Conservation (phyloP, 2,888 invertebrate genomes). For the Augochlorella aurata region DNA sequence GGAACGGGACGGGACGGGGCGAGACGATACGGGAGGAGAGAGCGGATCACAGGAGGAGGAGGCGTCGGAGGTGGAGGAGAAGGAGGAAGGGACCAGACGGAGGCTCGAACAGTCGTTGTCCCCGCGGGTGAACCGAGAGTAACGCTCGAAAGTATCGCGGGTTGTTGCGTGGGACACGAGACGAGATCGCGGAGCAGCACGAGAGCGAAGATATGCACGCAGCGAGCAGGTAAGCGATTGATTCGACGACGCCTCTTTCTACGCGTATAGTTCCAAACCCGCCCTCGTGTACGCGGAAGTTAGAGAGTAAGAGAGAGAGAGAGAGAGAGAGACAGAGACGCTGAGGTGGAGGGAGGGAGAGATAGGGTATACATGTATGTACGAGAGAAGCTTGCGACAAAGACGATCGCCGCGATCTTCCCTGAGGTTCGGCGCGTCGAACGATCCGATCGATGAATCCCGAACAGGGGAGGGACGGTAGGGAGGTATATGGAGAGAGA, state of each 20-base stretch:
- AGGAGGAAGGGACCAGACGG: conserved; percentile 4
- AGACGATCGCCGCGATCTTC: conserved; percentile 12
- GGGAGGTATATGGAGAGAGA: neutral
- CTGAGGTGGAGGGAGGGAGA: neutral
- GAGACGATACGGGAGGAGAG: conserved; percentile 3
- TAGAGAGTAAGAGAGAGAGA: neutral
- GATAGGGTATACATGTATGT: neutral
- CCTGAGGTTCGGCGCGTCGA: neutral
- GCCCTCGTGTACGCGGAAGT: conserved; percentile 13
- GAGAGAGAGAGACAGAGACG: neutral
- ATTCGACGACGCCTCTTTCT: conserved; percentile 53
- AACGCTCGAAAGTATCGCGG: conserved; percentile 26
- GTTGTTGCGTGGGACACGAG: conserved; percentile 26
- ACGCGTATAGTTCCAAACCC: conserved; percentile 8
- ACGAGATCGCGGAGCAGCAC: conserved; percentile 34
- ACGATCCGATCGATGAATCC: conserved; percentile 5
- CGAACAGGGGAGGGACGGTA: neutral
- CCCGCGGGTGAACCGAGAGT: conserved; percentile 5
- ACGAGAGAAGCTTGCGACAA: neutral
- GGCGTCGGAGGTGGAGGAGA: neutral
- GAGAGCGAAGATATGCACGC: conserved; percentile 43
- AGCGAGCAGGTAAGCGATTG: conserved; percentile 55
- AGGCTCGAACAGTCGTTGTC: conserved; percentile 13
- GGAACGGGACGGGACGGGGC: neutral
- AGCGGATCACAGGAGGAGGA: neutral